Base-by-base conservation (phyloP, 2,113 vertebrate genomes). In the Balaeniceps rex region DNA sequence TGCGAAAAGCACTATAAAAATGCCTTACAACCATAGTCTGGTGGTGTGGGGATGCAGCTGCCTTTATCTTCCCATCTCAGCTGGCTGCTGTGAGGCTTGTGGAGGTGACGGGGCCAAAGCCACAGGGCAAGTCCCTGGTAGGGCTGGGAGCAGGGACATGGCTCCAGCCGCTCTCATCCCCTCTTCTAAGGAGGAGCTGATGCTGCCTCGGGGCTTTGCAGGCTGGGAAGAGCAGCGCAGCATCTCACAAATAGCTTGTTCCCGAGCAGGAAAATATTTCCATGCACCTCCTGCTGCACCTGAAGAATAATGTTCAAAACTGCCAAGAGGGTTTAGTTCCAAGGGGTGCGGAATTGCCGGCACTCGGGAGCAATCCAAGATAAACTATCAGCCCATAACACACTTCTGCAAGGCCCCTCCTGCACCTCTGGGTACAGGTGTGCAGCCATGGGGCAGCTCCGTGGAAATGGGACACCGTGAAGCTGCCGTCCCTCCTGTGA, bases 351-450 rank as follows among this genome's bases (percentile, higher is more conserved):
- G 36, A 22, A 52, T 75, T 89, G 54, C 44, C 5, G 7, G 12
- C 4, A 18, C 44, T 91, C 31, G n/a, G 66, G 34, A 79, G 23
- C 1, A 7, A 31, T 82, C 74, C 52, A 85, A 85, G 78, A 86
- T 65, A 95, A 79, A 61, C 75, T 76, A 74, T 79, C 87, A 72
- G 28, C 57, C 44, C 3, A 4, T 25, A 76, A 76, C 55, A 96
- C 19, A 6, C 46, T 52, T 76, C n/a, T 82, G 23, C 2, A 23
- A 40, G 80, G 77, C 34, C 34, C 47, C 38, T 75, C 19, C 61
- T 64, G 52, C 52, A 31, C 52, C 40, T 61, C n/a, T 0, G 4
- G 10, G 22, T 11, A 26, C 88, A 2, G 9, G 11, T 1, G 4
- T 29, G 47, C 47, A n/a, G n/a, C n/a, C 46, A 25, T 0, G 1